Base-by-base conservation (phyloP, 2,888 invertebrate genomes). In the Leucania comma region DNA sequence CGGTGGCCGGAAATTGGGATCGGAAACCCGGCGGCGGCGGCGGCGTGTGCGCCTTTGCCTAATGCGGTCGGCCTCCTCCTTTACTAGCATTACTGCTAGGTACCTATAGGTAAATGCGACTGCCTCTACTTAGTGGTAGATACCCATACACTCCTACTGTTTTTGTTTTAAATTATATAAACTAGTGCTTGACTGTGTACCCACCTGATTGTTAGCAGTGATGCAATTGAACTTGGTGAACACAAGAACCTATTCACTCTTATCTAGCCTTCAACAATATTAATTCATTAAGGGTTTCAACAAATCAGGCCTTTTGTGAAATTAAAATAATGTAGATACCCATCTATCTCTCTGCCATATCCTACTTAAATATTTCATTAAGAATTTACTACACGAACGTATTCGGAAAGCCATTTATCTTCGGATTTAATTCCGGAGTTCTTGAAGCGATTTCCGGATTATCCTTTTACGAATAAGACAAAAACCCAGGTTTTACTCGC, bases 401-500 rank as follows among this genome's bases (percentile, higher is more conserved):
- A 35, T 48, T 70, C 48, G 71, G 38, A 58, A 74, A 71, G 32
- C 71, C 53, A 75, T 76, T 69, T 75, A 74, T 70, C 53, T 77
- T 77, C 20, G 35, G 24, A 75, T 74, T 76, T 62, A 62, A 71
- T 63, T 75, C 24, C 17, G 42, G 29, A 78, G 56, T 60, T 64
- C 56, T 63, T 46, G 48, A 78, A 71, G 50, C 58, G 50, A 71
- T 78, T 70, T 77, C 71, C 63, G 50, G 59, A 63, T 64, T 64
- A 75, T 75, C 75, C 72, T 60, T 72, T 59, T 71, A 53, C 32
- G 58, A 77, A 77, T 62, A 62, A 77, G 53, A 78, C 58, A 78
- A 64, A 68, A 59, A 50, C 20, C 38, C 26, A 73, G 65, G 61
- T 59, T 70, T 75, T 63, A 48, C 72, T 75, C 32, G 67, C 32